These are phyloP conservation scores for Bombus superbus DNA, from an alignment of 1,140 invertebrate genomes.

Conservation along the genomic window DNA sequence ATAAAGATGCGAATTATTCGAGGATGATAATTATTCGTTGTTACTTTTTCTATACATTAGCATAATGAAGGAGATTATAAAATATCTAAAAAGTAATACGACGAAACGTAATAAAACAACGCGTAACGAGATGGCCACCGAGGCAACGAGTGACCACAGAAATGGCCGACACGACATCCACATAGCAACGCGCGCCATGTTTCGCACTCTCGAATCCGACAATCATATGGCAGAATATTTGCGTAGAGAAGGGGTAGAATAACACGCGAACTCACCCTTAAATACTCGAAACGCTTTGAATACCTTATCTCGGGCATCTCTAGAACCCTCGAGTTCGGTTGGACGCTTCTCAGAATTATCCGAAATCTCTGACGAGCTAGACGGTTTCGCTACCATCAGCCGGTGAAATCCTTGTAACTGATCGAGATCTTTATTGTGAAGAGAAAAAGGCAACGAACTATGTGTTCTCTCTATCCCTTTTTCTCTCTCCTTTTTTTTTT, in stretches of 20 bases:
- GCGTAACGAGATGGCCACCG: not conserved
- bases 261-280: slow-evolving; percentile 72
- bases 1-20: not conserved
- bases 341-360: slow-evolving; percentile 82
- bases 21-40: not conserved
- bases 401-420: slow-evolving; percentile 75
- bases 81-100: not conserved
- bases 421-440: slow-evolving; percentile 74
- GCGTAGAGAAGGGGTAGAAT: slow-evolving; percentile 46
- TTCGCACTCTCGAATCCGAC: slow-evolving; percentile 32
- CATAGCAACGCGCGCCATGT: slow-evolving; percentile 23
- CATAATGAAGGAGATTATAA: not conserved
- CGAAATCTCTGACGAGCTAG: slow-evolving; percentile 72
- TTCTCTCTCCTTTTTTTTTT: not conserved
- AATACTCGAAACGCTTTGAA: slow-evolving; percentile 80
- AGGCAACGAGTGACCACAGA: not conserved
- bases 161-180: not conserved
- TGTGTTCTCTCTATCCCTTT: not conserved
- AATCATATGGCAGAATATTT: slow-evolving; percentile 50
- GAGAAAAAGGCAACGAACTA: slow-evolving; percentile 7
- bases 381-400: slow-evolving; percentile 30
- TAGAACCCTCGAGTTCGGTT: slow-evolving; percentile 79
- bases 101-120: not conserved
- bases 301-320: slow-evolving; percentile 80
- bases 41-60: not conserved